Base-by-base conservation (phyloP, 2,797 vertebrate genomes). In the Gallinago stenura region DNA sequence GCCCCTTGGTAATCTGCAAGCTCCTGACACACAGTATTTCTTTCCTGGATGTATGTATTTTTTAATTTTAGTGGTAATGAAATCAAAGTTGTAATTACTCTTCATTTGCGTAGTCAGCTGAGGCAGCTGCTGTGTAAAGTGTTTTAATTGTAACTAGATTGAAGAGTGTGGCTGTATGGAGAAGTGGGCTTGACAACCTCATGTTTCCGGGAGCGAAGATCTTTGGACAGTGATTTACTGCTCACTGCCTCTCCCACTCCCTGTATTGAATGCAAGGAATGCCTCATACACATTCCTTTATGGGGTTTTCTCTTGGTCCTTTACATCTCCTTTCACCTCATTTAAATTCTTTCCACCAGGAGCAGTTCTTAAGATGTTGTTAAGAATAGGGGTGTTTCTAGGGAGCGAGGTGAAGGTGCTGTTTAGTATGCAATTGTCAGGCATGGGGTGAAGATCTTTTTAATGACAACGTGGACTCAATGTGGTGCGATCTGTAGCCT, bases 271-370 rank as follows among this genome's bases (percentile, higher is more conserved):
- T 56, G 48, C 51, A 65, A 46, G 17, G 35, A 84, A 51, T 90
- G 80, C 37, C 24, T 82, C 62, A n/a, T 45, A 31, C 33, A 5
- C 62, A 17, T 87, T 89, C 66, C n/a, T 87, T 79, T 82, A 6
- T 1, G 2, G 15, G 25, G 4, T 39, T 71, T 87, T 89, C n/a
- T 92, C 26, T 75, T 66, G 30, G 56, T 73, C 33, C 9, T 58
- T 61, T 71, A 21, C 3, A 4, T 84, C 35, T 91, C 30, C 57
- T 91, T 95, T 77, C 0, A 0, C 57, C 48, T 90, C 68, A 51
- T 95, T 91, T 77, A 90, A 95, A 95, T 93, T 94, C 80, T 86
- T 3, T 71, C 53, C 50, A 33, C 9, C 46, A 54, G 70, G 45
- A 88, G 58, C 39, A 7, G 26, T 92, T 83, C 57, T 78, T 22